A percentile compares a stretch with the other conserved stretches of the same genome.
Evolutionary conservation across 2,113 vertebrate species (phyloP).

Genomic region (Mugil cephalus): DNA sequence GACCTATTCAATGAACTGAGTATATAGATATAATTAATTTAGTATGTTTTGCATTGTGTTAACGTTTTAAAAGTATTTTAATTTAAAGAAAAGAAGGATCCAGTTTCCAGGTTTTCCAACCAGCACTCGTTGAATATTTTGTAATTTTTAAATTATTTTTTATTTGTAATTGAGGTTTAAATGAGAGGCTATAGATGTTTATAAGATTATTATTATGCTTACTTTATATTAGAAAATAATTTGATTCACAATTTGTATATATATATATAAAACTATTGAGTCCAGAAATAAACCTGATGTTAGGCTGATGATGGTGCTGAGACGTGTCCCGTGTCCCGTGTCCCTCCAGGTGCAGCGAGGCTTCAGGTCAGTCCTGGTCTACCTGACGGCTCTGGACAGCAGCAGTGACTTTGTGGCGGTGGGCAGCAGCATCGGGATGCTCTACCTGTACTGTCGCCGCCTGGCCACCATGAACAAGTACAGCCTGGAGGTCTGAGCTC

Average conservation of each 20-base stretch:
- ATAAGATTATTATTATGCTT: no score
- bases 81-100: neutral
- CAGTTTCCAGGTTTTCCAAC: conserved; percentile 41
- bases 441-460: conserved; percentile 94
- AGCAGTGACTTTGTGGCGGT: conserved; percentile 95
- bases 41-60: no score
- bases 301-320: neutral
- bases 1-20: no score
- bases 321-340: neutral
- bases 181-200: no score
- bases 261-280: no score
- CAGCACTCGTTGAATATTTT: conserved; percentile 20
- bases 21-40: no score
- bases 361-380: conserved; percentile 93
- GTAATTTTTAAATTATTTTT: neutral
- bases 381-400: conserved; percentile 94
- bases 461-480: conserved; percentile 94
- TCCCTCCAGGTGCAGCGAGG: conserved; percentile 89
- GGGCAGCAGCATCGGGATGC: conserved; percentile 97
- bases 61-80: no score
- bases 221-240: no score
- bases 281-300: no score
- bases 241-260: no score
- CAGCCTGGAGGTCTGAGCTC: conserved; percentile 89
- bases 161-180: no score